Base-by-base conservation (phyloP, 2,113 vertebrate genomes). In the Illadopsis cleaveri region DNA sequence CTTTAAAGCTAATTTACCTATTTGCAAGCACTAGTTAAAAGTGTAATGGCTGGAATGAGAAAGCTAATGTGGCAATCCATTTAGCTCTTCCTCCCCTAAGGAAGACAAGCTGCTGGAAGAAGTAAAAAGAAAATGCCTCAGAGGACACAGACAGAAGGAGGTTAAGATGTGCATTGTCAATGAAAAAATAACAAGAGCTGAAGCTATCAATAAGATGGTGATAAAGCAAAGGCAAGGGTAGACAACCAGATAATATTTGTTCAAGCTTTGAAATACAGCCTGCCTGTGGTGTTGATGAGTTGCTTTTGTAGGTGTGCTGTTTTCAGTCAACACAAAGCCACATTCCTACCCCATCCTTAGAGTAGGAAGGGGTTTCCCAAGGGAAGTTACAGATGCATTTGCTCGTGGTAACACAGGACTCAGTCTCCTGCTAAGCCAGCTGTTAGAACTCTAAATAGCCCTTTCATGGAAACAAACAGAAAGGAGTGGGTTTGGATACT, bases 1-100 rank as follows among this genome's bases (percentile, higher is more conserved):
- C 90, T 95, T 93, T 71, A 78, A 58, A 87, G 78, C 45, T 76
- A n/a, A 82, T 95, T 89, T 87, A 38, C 54, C 58, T 57, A 20
- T 94, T 87, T 93, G 90, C 76, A 80, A 93, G 68, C 66, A 17
- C 80, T 58, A 64, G 60, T 90, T 96, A 92, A 66, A 91, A 83
- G 44, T 64, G 44, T 94, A 82, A 76, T 60, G 65, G 47, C 73
- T 14, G 27, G 42, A 78, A 71, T 81, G 77, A 68, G 84, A 85
- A 47, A 76, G 60, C 37, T 86, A 40, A 81, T 84, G 83, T 40
- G 71, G 51, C 84, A 38, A 85, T 86, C 73, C 21, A 2, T 84
- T 84, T 84, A 73, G 42, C 27, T 93, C 30, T 69, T 89, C 54
- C 24, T 79, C 25, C 69, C 68, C 16, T 6, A 47, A 88, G 58